Conservation (phyloP, 2,888 invertebrate species). For the Melolontha melolontha region DNA sequence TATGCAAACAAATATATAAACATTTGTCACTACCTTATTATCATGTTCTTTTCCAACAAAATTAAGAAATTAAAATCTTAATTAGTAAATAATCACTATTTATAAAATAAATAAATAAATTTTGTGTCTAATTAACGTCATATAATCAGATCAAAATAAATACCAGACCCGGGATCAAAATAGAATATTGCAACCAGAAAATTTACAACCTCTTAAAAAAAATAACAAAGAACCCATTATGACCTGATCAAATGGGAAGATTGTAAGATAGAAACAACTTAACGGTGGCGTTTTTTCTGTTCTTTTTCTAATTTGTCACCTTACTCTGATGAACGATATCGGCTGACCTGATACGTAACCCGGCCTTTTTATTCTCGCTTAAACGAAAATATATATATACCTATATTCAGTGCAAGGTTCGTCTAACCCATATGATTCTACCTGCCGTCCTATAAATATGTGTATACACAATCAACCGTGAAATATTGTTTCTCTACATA, state of each 20-base stretch:
- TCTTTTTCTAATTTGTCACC: slow-evolving; percentile 33
- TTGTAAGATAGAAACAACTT: slow-evolving; percentile 18
- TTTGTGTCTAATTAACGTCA: no score
- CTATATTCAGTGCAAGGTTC: slow-evolving; percentile 12
- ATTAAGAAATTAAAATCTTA: no score
- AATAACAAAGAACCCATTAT: slow-evolving; percentile 8
- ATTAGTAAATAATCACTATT: no score
- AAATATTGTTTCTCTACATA: slow-evolving; percentile 24
- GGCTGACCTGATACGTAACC: slow-evolving; percentile 11
- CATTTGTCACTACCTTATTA: no score
- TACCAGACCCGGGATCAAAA: no score
- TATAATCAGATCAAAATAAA: no score
- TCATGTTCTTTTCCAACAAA: no score
- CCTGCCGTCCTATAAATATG: slow-evolving; percentile 7
- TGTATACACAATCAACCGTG: slow-evolving; percentile 14
- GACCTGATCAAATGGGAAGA: slow-evolving; percentile 23
- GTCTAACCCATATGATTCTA: slow-evolving; percentile 30
- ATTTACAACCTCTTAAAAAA: no score
- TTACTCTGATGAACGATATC: slow-evolving; percentile 28
- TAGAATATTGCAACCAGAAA: no score
- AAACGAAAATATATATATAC: slow-evolving; percentile 17
- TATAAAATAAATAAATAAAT: no score
- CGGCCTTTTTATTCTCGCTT: slow-evolving; percentile 4
- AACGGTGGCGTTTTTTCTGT: slow-evolving; percentile 24
- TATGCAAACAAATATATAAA: no score